These are phyloP conservation scores for Ricordea florida DNA, from an alignment of 92 coral and sea anemone species.

Conservation along the genomic window DNA sequence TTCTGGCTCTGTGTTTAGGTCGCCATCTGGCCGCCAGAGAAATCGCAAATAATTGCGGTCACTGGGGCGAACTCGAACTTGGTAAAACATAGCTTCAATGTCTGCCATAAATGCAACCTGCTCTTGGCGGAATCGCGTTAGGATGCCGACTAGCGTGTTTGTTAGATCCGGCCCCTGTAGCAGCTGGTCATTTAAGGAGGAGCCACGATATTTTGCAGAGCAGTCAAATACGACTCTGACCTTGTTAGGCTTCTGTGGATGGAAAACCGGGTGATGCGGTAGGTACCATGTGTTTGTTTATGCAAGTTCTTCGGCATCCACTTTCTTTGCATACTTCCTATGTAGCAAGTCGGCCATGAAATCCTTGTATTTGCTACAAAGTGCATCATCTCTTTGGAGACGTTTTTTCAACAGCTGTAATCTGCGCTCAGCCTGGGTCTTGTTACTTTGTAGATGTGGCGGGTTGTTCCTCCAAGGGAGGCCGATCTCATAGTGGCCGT, in stretches of 20 bases:
- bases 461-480: not conserved
- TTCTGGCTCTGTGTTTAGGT: not conserved
- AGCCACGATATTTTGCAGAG: conserved; percentile 3
- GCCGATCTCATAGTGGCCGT: not conserved
- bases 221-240: not conserved
- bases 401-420: not conserved
- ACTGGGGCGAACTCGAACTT: conserved; percentile 11
- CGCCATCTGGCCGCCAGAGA: conserved; percentile 47
- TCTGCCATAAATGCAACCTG: conserved; percentile 26
- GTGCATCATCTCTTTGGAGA: not conserved
- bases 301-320: not conserved
- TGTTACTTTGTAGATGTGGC: no score
- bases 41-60: conserved; percentile 34
- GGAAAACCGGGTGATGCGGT: conserved; percentile 21
- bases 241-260: conserved; percentile 12
- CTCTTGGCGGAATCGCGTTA: conserved; percentile 23
- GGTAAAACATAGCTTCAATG: conserved; percentile 36
- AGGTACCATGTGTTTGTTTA: not conserved
- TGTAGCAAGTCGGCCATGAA: not conserved
- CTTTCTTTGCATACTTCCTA: not conserved
- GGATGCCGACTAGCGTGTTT: conserved; percentile 6
- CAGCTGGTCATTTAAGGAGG: conserved; percentile 6
- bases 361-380: not conserved
- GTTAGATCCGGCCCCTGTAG: conserved; percentile 27
- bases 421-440: not conserved